Conservation (phyloP, 2,113 vertebrate species). For the Marmota flaviventris region DNA sequence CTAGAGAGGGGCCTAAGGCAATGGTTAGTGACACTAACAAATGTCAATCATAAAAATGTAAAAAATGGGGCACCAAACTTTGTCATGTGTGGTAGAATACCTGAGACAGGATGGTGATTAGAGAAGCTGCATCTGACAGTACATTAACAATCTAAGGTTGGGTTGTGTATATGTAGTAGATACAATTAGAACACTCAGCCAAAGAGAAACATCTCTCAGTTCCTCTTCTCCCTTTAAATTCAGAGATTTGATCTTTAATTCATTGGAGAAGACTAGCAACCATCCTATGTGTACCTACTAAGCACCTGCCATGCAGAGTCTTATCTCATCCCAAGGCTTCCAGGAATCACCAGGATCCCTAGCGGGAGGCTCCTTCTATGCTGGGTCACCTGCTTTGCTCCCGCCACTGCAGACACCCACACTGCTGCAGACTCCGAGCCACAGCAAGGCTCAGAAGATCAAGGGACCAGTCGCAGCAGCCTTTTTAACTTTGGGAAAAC, state of each 20-base stretch:
- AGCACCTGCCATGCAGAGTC: neutral
- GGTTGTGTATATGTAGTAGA: neutral
- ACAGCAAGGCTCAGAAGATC: constrained; percentile 82
- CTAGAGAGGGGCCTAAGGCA: neutral
- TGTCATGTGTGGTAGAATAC: neutral
- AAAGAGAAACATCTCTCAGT: constrained; percentile 28
- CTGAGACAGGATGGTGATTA: neutral
- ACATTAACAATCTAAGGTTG: too few relatives aligned
- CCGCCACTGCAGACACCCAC: constrained; percentile 74
- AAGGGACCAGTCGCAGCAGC: constrained; percentile 81
- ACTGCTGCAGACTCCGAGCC: constrained; percentile 80
- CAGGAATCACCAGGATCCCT: constrained; percentile 19
- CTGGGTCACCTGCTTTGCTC: constrained; percentile 66
- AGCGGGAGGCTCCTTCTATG: constrained; percentile 28
- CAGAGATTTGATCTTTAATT: constrained; percentile 5
- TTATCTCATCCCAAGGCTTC: neutral
- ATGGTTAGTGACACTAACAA: neutral
- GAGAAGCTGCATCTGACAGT: neutral
- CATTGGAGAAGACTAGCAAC: neutral
- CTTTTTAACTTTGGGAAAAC: constrained; percentile 84
- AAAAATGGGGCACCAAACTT: neutral
- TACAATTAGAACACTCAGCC: neutral
- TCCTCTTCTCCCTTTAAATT: neutral
- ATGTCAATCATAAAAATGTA: neutral
- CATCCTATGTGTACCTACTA: constrained; percentile 25